Evolutionary conservation across 2,113 vertebrate genomes (phyloP).

Genomic region (Glaucomys volans): DNA sequence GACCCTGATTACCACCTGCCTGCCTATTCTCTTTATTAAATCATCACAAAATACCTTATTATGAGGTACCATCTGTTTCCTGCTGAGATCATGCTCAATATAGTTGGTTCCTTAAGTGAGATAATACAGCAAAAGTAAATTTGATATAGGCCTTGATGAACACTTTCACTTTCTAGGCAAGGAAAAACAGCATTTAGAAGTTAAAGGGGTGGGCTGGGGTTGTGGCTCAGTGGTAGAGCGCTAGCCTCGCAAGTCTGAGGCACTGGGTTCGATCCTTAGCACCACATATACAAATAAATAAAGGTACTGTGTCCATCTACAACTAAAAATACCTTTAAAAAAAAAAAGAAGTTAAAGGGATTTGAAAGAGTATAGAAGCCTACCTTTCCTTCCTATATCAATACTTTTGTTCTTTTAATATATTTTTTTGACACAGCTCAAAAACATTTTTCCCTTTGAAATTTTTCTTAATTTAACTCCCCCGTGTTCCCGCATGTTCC

Average conservation of each 20-base stretch:
- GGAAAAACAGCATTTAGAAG: constrained; percentile 46
- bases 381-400: background rate
- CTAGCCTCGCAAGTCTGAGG: no score
- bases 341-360: constrained; percentile 33
- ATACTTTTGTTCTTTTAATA: background rate
- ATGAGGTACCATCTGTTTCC: constrained; percentile 21
- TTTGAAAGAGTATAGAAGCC: background rate
- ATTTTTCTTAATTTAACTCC: background rate
- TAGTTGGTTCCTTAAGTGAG: background rate
- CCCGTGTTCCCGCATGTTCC: background rate
- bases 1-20: background rate
- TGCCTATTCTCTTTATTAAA: constrained; percentile 3
- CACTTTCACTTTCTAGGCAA: background rate
- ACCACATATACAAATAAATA: no score
- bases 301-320: no score
- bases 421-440: constrained; percentile 42
- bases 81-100: background rate
- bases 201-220: no score
- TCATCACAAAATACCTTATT: constrained; percentile 6
- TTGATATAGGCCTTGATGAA: background rate
- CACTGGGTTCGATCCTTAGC: no score
- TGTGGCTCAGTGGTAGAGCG: no score
- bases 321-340: no score
- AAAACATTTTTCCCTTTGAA: background rate
- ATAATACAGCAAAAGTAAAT: constrained; percentile 2